A percentile compares a stretch with the other conserved stretches of the same genome.
phyloP scores from a whole-genome alignment of 2,888 invertebrate genomes.

The Mamestra brassicae region DNA sequence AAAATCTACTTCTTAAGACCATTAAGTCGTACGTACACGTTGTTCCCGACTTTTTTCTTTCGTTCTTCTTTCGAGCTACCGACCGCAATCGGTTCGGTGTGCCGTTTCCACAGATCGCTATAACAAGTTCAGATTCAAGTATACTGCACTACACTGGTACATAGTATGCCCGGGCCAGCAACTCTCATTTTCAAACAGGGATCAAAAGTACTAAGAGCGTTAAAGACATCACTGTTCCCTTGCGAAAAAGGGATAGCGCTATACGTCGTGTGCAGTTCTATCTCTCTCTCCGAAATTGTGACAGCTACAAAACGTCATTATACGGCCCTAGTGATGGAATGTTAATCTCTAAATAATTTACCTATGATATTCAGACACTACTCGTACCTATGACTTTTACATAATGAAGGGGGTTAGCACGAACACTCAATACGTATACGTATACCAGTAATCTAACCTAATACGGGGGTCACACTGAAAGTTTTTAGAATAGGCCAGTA shows the following conservation, averaged over 20 bases:
- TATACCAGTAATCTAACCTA: too few relatives aligned
- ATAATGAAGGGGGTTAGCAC: not conserved
- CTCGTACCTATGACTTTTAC: not conserved
- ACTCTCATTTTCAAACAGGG: slow-evolving; percentile 6
- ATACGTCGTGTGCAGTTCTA: not conserved
- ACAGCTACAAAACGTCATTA: not conserved
- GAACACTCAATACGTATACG: too few relatives aligned
- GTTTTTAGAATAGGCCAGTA: too few relatives aligned
- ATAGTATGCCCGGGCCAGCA: not conserved
- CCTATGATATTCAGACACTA: not conserved
- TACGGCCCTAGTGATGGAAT: not conserved
- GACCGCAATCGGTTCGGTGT: slow-evolving; percentile 1
- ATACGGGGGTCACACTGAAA: too few relatives aligned
- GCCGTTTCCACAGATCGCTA: slow-evolving; percentile 39
- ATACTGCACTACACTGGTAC: slow-evolving; percentile 7
- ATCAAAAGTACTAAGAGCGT: slow-evolving; percentile 9
- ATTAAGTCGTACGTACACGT: slow-evolving; percentile 34
- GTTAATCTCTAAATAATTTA: not conserved
- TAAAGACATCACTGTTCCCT: not conserved
- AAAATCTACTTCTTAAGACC: slow-evolving; percentile 28
- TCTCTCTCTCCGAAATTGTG: slow-evolving; percentile 1
- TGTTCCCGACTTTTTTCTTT: not conserved
- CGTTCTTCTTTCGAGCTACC: slow-evolving; percentile 37
- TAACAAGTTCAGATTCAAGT: slow-evolving; percentile 31
- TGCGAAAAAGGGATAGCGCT: slow-evolving; percentile 2